Base-by-base conservation (phyloP, 2,888 invertebrate species). In the Arctia plantaginis region DNA sequence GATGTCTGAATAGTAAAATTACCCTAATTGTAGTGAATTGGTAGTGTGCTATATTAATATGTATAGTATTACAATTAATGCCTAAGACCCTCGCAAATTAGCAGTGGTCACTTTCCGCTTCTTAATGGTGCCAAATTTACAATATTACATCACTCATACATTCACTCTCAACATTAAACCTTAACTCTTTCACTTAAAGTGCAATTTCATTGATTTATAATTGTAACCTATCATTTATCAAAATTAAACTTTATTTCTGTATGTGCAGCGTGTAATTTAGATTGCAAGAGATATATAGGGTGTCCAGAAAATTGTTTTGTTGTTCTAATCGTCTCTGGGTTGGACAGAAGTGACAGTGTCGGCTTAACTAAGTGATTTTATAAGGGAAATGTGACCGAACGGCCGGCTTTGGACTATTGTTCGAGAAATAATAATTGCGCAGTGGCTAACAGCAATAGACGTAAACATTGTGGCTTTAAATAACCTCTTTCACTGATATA, bases 41-140 rank as follows among this genome's bases (percentile, higher is more conserved):
- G 82, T 79, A 80, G 66, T 77, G 74, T 51, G 79, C 82, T 81
- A 80, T 82, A 78, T 85, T 83, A 84, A 85, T 83, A 87, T 86
- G 79, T 80, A 79, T 75, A 84, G 85, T 84, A 85, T 83, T 83
- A 89, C 90, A 78, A 80, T 88, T 87, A 87, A 86, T 86, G 82
- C 85, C 87, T 73, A 77, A 83, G 85, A 89, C 91, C 92, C 91
- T 89, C 86, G 82, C 84, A 88, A 89, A 92, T 93, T 93, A 92
- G 88, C 87, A 87, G 89, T 90, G 92, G 93, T 92, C 92, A 92
- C 89, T 91, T 91, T 90, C 89, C 89, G 87, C 87, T 89, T 89
- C 88, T 87, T 90, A 90, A 92, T 90, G 86, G 88, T 82, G 82
- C 86, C 86, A 88, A 89, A 90, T 89, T 87, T 89, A 88, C 87